Conservation (phyloP, 2,113 vertebrate genomes). For the Cyprinus carpio region DNA sequence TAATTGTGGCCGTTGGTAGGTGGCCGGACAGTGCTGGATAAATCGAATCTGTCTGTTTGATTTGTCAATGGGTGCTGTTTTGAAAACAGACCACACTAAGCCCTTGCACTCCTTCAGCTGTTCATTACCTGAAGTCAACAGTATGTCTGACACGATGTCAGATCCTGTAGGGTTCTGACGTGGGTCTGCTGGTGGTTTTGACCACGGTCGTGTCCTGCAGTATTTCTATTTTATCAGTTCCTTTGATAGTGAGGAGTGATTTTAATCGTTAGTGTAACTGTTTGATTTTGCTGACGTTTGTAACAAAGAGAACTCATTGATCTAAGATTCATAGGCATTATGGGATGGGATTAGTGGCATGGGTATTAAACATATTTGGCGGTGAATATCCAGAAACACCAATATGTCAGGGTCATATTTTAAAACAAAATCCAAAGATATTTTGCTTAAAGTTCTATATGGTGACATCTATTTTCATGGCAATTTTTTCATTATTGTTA, state of each 20-base stretch:
- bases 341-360: too few species aligned
- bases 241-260: background rate
- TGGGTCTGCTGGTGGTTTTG: background rate
- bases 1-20: background rate
- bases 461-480: constrained; percentile 11
- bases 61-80: background rate
- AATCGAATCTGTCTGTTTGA: background rate
- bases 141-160: constrained; percentile 8
- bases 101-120: background rate
- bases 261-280: background rate
- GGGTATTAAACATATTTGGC: too few species aligned
- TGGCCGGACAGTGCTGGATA: background rate
- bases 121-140: background rate
- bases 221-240: background rate
- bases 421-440: background rate
- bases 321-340: background rate
- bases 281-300: background rate
- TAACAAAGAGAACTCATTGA: background rate
- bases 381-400: too few species aligned
- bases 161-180: background rate
- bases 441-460: background rate
- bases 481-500: background rate
- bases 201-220: background rate
- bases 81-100: background rate
- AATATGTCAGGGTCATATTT: too few species aligned